A percentile compares a stretch with the other conserved stretches of the same genome.
phyloP scores from a whole-genome alignment of 2,888 invertebrate species.

The Pomacea canaliculata region DNA sequence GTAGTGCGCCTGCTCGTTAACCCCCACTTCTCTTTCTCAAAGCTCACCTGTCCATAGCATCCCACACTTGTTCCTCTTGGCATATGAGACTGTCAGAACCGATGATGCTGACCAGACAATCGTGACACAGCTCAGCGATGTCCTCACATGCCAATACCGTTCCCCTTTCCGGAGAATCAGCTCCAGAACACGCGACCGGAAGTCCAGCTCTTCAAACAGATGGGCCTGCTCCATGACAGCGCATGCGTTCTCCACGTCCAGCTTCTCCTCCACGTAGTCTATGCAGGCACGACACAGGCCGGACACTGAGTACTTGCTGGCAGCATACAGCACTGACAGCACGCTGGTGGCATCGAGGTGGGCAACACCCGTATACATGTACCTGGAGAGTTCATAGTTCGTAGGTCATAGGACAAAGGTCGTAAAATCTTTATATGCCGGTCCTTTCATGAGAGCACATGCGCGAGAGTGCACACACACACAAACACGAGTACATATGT shows the following conservation, averaged over 20 bases:
- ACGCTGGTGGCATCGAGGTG: slow-evolving; percentile 75
- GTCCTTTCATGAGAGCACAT: too few species aligned
- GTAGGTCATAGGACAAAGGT: too few species aligned
- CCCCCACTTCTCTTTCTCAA: too few species aligned
- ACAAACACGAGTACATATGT: too few species aligned
- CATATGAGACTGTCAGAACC: slow-evolving; percentile 25
- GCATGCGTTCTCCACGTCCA: slow-evolving; percentile 76
- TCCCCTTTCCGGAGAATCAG: slow-evolving; percentile 76
- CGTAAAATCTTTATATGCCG: too few species aligned
- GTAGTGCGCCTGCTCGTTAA: too few species aligned
- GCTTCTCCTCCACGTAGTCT: slow-evolving; percentile 76
- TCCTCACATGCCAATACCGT: slow-evolving; percentile 73
- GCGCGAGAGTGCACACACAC: too few species aligned
- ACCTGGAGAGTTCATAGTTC: slow-evolving; percentile 69
- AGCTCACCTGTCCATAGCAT: slow-evolving; percentile 11
- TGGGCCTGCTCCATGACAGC: slow-evolving; percentile 47
- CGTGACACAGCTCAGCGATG: slow-evolving; percentile 77
- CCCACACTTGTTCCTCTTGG: slow-evolving; percentile 18
- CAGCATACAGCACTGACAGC: slow-evolving; percentile 80
- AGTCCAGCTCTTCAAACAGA: slow-evolving; percentile 65
- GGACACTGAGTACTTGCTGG: slow-evolving; percentile 81
- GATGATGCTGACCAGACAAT: slow-evolving; percentile 76
- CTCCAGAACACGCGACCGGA: slow-evolving; percentile 79
- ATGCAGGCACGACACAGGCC: slow-evolving; percentile 80
- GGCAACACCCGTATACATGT: slow-evolving; percentile 77